A percentile compares a stretch with the other conserved stretches of the same genome.
These are phyloP conservation scores for Epistrophella euchroma DNA, from an alignment of 2,888 invertebrate species.

Conservation along the genomic window DNA sequence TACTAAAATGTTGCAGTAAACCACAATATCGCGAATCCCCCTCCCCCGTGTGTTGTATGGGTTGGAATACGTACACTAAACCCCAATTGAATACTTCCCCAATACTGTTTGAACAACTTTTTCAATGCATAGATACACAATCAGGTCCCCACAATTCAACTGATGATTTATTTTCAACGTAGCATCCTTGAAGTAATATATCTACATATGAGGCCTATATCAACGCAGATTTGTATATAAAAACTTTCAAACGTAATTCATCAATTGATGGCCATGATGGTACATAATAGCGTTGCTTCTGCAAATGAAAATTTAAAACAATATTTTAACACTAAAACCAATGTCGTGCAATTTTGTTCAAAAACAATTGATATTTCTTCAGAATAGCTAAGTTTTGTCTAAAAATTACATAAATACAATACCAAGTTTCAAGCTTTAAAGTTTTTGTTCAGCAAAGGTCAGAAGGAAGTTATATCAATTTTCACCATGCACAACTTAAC, in stretches of 20 bases:
- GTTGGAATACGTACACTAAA: not conserved
- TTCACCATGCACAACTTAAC: no score
- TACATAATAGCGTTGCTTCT: slow-evolving; percentile 8
- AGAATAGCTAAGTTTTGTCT: no score
- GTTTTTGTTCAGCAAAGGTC: not conserved
- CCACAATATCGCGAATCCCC: slow-evolving; percentile 57
- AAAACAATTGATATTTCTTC: not conserved
- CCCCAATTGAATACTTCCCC: slow-evolving; percentile 4
- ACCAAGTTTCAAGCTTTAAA: not conserved
- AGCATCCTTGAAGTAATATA: slow-evolving; percentile 23
- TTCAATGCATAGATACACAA: slow-evolving; percentile 8
- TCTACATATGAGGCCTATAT: not conserved
- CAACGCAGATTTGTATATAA: not conserved
- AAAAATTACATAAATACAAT: no score
- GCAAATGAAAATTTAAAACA: slow-evolving; percentile 45
- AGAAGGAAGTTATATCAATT: not conserved
- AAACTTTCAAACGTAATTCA: slow-evolving; percentile 50
- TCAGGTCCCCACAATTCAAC: slow-evolving; percentile 23
- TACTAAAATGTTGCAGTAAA: slow-evolving; percentile 68
- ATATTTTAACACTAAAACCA: not conserved
- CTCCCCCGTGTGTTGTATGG: not conserved
- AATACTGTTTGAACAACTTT: slow-evolving; percentile 4
- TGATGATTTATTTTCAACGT: slow-evolving; percentile 39
- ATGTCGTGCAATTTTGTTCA: not conserved
- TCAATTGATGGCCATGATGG: slow-evolving; percentile 45